Evolutionary conservation across 2,888 invertebrate genomes (phyloP).

Genomic region (Drosophila mercatorum): DNA sequence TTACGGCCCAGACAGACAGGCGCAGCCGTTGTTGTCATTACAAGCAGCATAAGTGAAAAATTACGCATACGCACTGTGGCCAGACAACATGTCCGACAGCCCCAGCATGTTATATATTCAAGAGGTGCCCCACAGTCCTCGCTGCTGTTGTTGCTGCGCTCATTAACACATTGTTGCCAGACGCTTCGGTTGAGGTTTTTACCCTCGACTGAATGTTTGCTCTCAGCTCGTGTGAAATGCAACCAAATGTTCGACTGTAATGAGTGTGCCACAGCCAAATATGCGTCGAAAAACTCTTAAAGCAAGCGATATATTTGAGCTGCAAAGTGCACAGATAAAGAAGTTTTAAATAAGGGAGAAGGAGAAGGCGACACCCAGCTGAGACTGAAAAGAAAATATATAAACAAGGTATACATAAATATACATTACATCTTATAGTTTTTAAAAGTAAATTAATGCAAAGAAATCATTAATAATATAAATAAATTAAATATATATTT

Average conservation of each 20-base stretch:
- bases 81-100: constrained; percentile 24
- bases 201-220: constrained; percentile 5
- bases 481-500: not conserved
- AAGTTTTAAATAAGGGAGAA: no score
- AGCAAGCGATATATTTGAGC: not conserved
- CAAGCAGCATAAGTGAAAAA: constrained; percentile 65
- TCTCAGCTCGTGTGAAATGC: constrained; percentile 6
- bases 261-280: constrained; percentile 10
- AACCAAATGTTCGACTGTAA: constrained; percentile 16
- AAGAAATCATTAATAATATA: not conserved
- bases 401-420: no score
- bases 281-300: not conserved
- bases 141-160: constrained; percentile 35
- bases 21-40: constrained; percentile 43
- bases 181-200: constrained; percentile 37
- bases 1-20: not conserved
- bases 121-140: constrained; percentile 13
- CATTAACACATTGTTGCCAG: constrained; percentile 67
- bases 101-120: constrained; percentile 34
- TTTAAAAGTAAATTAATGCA: no score
- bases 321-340: not conserved
- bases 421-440: no score
- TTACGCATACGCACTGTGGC: constrained; percentile 73
- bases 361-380: no score
- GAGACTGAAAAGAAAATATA: no score